Evolutionary conservation across 2,113 vertebrate species (phyloP), one percentile per base, ranked within the genome.

Genomic region (Diglossa brunneiventris): DNA sequence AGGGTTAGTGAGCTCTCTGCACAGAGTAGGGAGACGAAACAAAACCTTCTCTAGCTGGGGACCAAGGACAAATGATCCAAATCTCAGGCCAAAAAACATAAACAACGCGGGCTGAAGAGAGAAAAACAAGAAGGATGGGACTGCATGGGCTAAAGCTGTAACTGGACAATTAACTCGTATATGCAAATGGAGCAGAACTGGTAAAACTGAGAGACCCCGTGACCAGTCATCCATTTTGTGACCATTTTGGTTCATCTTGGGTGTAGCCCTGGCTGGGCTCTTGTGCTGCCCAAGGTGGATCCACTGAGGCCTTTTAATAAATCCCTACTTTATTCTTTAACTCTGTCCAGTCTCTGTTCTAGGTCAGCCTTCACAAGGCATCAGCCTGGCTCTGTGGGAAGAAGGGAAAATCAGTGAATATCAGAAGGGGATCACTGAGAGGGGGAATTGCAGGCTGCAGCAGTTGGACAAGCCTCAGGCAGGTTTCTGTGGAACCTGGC

Each of bases 131-230:
- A 1, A 52, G 19, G 53, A 6, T 59, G n/a, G 10, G 22, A 16
- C 15, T 35, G 1, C 4, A 16, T 11, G 2, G 3, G 1, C 4
- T 24, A 6, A 16, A 35, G n/a, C 14, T 59, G n/a, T 1, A 16
- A 59, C 5, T 35, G 22, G n/a, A 35, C n/a, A 59, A 59, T 59
- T 2, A 23, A 24, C n/a, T 59, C 7, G 22, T 35, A 35, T 2
- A 24, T 26, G 10, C 56, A 59, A 35, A 24, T 35, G n/a, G 22
- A 24, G 2, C 22, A 59, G 22, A 59, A 11, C 15, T 16, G 1
- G 11, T 24, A 5, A 24, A 24, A 35, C 15, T 35, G n/a, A 3
- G 10, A 59, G 22, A 24, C 7, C n/a, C 15, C 0, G 2, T 35
- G 7, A 24, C 4, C 5, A 0, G 4, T 35, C 3, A 7, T 59